Conservation (phyloP, 53 echinoderm and acorn worm species). For the Hippasteria phrygiana region DNA sequence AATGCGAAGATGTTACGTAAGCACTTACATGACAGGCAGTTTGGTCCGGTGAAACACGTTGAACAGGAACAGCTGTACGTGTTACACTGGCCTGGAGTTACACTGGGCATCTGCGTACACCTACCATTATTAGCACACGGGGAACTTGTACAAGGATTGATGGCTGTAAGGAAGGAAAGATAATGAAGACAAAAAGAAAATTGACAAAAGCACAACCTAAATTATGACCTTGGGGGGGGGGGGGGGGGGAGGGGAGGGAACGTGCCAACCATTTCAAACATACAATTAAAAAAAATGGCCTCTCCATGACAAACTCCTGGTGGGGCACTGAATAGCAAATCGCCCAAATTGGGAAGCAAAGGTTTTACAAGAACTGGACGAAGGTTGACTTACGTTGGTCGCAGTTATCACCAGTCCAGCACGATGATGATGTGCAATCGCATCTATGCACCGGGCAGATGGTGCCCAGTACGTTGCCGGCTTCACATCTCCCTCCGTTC, state of each 20-base stretch:
- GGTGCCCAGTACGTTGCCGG: conserved; percentile 15
- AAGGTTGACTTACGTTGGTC: conserved; percentile 49
- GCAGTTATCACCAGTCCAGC: conserved; percentile 73
- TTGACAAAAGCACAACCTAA: too few relatives aligned
- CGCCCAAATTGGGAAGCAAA: background rate
- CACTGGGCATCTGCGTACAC: conserved; percentile 64
- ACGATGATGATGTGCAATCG: conserved; percentile 70
- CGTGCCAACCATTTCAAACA: too few relatives aligned
- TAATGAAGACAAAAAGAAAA: too few relatives aligned
- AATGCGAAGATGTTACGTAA: too few relatives aligned
- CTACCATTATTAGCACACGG: conserved; percentile 78
- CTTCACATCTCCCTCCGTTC: conserved; percentile 71
- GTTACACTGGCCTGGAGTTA: conserved; percentile 70
- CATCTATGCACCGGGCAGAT: conserved; percentile 62
- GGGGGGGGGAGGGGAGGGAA: too few relatives aligned
- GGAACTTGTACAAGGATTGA: conserved; percentile 77
- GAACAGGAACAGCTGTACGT: conserved; percentile 79
- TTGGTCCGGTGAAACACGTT: conserved; percentile 70
- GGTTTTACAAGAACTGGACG: background rate
- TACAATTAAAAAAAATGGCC: too few relatives aligned
- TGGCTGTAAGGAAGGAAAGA: conserved; percentile 56
- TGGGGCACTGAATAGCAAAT: too few relatives aligned
- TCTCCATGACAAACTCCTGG: too few relatives aligned
- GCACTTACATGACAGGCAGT: conserved; percentile 90
- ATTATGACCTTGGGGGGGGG: too few relatives aligned